A percentile compares a stretch with the other conserved stretches of the same genome.
Conservation (phyloP, 2,113 vertebrate genomes). For the Amia ocellicauda region DNA sequence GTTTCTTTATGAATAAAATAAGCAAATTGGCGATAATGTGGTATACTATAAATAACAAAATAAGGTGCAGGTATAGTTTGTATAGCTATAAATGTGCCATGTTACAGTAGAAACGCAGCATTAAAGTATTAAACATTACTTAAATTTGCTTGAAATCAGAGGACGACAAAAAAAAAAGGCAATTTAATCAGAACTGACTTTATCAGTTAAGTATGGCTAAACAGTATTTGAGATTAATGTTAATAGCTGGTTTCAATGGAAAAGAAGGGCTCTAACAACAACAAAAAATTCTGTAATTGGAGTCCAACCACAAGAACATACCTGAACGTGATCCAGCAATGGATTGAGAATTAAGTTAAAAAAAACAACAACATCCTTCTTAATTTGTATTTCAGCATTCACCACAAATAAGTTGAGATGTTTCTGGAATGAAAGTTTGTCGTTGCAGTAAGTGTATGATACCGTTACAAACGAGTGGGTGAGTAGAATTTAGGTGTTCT, state of each 20-base stretch:
- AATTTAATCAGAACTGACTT: background rate
- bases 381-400: background rate
- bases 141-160: background rate
- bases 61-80: background rate
- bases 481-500: conserved; percentile 26
- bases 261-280: too few relatives aligned
- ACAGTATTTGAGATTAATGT: background rate
- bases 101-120: background rate
- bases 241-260: background rate
- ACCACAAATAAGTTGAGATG: too few relatives aligned
- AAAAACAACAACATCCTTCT: background rate
- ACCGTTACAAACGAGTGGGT: conserved; percentile 8
- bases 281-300: background rate
- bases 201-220: conserved; percentile 12
- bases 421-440: too few relatives aligned
- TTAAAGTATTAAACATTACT: conserved; percentile 14
- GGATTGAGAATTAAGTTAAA: too few relatives aligned
- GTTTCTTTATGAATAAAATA: too few relatives aligned
- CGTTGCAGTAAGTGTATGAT: too few relatives aligned
- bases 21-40: background rate
- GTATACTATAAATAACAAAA: background rate
- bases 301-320: background rate
- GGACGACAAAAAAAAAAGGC: background rate
- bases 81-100: conserved; percentile 1
- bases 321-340: conserved; percentile 46